These are phyloP conservation scores for Ips nitidus DNA, from an alignment of 1,140 invertebrate species.

Conservation along the genomic window DNA sequence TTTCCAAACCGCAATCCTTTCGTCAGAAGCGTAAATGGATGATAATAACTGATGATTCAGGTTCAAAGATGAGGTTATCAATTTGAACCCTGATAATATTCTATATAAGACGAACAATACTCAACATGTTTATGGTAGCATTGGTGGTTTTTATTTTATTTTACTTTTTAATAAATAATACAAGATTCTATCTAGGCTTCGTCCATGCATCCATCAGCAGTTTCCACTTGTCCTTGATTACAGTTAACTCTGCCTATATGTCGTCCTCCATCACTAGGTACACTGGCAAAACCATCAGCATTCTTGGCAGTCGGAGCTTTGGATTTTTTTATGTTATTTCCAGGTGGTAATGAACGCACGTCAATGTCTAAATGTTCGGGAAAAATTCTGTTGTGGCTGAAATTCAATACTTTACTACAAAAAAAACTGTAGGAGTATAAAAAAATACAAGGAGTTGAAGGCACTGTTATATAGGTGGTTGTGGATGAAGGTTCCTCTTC, in stretches of 20 bases:
- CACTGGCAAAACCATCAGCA: background rate
- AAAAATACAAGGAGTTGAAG: too few relatives aligned
- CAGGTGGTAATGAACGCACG: background rate
- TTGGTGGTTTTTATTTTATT: too few relatives aligned
- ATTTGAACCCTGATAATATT: too few relatives aligned
- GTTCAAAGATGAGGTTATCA: too few relatives aligned
- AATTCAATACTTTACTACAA: background rate
- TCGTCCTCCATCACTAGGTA: background rate
- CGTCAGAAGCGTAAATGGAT: too few relatives aligned
- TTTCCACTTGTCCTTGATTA: background rate
- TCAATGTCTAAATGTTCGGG: background rate
- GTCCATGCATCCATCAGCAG: conserved; percentile 4
- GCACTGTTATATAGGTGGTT: background rate
- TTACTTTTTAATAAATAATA: too few relatives aligned
- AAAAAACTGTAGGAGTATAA: too few relatives aligned
- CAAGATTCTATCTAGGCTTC: background rate
- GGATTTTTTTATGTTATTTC: background rate
- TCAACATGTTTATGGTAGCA: too few relatives aligned
- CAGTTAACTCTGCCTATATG: background rate
- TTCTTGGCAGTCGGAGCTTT: too few relatives aligned
- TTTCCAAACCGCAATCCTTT: too few relatives aligned
- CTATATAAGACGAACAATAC: too few relatives aligned
- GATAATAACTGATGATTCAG: too few relatives aligned
- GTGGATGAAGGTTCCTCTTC: background rate
- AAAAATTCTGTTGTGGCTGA: background rate